Evolutionary conservation across 2,888 invertebrate genomes (phyloP), one percentile per base, ranked within the genome.

Genomic region (Apamea monoglypha): DNA sequence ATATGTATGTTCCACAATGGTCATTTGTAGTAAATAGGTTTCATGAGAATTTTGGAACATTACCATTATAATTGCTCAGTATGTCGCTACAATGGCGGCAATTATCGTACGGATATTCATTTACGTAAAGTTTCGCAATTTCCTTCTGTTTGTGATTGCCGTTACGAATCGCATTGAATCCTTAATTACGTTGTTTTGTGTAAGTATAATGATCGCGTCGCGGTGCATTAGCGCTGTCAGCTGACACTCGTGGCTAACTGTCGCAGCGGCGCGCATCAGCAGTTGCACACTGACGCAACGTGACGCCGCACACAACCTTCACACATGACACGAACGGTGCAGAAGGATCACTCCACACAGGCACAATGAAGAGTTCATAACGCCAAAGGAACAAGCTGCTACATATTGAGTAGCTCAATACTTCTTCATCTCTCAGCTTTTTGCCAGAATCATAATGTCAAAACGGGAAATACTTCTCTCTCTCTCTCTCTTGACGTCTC

Each of bases 31-130:
- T 76, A 71, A 71, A 76, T 69, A 82, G 14, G n/a, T 67, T 47
- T 25, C 47, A 63, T 72, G 78, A 53, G 3, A 36, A 63, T 59
- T 83, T 86, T 64, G 29, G 47, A 74, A 86, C 59, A 83, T 67
- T 21, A 66, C 29, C n/a, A 50, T 67, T 75, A 82, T 25, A 50
- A 82, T 56, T 74, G 50, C 21, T 59, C 47, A 67, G 50, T 70
- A 29, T 72, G 29, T 71, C 64, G 32, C 44, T 67, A 63, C 63
- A 71, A 69, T 44, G 50, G 10, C 44, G 44, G 67, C 50, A 53
- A 74, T 63, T 59, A 71, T 76, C 40, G 53, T 73, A 59, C 75
- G 67, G 84, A 87, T 87, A 83, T 83, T 66, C 18, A 76, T 74
- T 63, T 56, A 69, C 53, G 63, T n/a, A 25, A 66, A n/a, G 47